Evolutionary conservation across 35 echinoderm and acorn worm genomes (phyloP), one percentile per base, ranked within the genome.

Genomic region (Patiria miniata): DNA sequence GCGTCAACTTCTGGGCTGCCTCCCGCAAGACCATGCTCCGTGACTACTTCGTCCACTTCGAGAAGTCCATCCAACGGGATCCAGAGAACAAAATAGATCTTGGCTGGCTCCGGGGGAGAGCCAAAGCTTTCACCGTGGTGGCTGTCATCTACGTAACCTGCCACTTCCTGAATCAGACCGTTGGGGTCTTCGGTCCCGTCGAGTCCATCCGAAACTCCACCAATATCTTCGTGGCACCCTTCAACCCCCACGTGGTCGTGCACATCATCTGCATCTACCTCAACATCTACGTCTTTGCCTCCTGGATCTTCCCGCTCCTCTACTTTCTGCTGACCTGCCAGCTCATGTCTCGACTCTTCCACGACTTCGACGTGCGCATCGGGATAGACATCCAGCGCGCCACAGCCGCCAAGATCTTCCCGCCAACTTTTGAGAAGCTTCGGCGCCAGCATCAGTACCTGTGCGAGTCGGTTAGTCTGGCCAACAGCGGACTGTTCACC

Each of bases 251-350:
- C 32, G 5, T 42, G 1, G 78, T 40, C 15, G 40, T 95, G 19
- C 93, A 95, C 21, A 7, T 89, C 9, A 2, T 92, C 26, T 73
- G 91, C 44, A 12, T 92, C 18, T 19, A 88, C 52, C 38, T 91
- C 51, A 88, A 85, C 56, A 52, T 92, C 56, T 95, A 30, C 54
- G 81, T 82, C 81, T 95, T 95, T 39, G 93, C 93, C 68, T 59
- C 79, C 34, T 95, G 93, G 93, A 92, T 95, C 51, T 95, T 88
- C 83, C 59, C 93, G 12, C 86, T 95, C 14, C 68, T 95, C 39
- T 81, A 88, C 39, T 92, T 87, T 85, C 58, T 92, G 22, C 51
- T 88, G 23, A 84, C 91, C 0, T 87, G 85, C 68, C 42, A 88
- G 52, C 79, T 55, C 18, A 50, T 95, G 9, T 42, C 39, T 9